Conservation (phyloP, 2,113 vertebrate species). For the Perca fluviatilis region DNA sequence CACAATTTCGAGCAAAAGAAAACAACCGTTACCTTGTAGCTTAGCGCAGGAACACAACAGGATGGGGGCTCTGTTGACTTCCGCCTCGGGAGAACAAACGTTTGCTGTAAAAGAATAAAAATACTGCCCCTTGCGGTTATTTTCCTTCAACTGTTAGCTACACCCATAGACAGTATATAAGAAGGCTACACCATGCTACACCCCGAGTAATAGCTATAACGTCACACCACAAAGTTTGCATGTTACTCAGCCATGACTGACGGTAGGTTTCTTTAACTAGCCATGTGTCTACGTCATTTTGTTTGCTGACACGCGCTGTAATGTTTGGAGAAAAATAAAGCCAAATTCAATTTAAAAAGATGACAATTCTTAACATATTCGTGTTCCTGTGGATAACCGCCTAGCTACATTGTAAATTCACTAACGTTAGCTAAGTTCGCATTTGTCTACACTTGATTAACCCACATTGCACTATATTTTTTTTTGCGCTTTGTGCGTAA, state of each 20-base stretch:
- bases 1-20: too few relatives aligned
- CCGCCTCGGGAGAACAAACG: not conserved
- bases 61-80: not conserved
- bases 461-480: not conserved
- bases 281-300: not conserved
- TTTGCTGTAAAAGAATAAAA: too few relatives aligned
- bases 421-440: not conserved
- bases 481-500: not conserved
- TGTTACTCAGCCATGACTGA: not conserved
- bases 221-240: not conserved
- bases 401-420: not conserved
- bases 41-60: not conserved
- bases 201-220: not conserved
- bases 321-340: not conserved
- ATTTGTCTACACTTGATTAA: not conserved
- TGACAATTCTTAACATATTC: not conserved
- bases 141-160: too few relatives aligned
- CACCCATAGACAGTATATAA: too few relatives aligned
- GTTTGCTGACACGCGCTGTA: not conserved
- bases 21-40: not conserved
- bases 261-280: conserved; percentile 12
- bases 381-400: not conserved
- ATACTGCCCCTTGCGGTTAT: not conserved
- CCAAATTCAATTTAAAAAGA: not conserved
- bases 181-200: too few relatives aligned